Conservation (phyloP, 2,797 vertebrate genomes). For the Protonibea diacanthus region DNA sequence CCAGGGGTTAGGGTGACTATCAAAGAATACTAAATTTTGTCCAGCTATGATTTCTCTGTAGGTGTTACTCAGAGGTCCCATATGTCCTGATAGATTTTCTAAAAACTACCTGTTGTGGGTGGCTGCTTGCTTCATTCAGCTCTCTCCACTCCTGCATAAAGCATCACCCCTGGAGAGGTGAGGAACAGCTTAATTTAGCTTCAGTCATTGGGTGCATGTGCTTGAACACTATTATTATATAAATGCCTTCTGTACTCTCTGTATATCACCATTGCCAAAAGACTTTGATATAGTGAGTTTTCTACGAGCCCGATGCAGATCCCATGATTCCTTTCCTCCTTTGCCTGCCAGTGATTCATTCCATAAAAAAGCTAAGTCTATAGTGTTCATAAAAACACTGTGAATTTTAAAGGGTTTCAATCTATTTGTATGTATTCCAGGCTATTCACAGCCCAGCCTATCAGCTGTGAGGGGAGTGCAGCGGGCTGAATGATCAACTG, state of each 20-base stretch:
- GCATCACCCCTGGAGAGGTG: conserved; percentile 4
- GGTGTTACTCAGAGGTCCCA: not conserved
- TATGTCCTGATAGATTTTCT: conserved; percentile 37
- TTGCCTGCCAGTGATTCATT: conserved; percentile 40
- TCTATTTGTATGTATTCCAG: conserved; percentile 34
- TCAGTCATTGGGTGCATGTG: conserved; percentile 25
- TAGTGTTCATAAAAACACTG: conserved; percentile 20
- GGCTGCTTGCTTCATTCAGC: conserved; percentile 46
- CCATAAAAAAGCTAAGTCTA: conserved; percentile 25
- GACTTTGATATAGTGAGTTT: conserved; percentile 28
- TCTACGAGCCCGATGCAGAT: conserved; percentile 14
- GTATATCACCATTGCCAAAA: conserved; percentile 20
- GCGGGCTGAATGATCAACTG: conserved; percentile 68
- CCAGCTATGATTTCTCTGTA: not conserved
- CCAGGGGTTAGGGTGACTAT: too few relatives aligned
- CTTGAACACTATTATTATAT: conserved; percentile 12
- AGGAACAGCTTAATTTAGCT: conserved; percentile 37
- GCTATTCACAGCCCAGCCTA: conserved; percentile 40
- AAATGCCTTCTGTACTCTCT: conserved; percentile 10
- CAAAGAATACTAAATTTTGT: too few relatives aligned
- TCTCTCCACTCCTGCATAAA: conserved; percentile 16
- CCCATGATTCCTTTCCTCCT: conserved; percentile 7
- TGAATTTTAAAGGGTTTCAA: conserved; percentile 30
- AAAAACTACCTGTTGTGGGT: conserved; percentile 30
- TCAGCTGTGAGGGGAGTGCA: conserved; percentile 56